Conservation (phyloP, 2,888 invertebrate species). For the Oscheius sp. region DNA sequence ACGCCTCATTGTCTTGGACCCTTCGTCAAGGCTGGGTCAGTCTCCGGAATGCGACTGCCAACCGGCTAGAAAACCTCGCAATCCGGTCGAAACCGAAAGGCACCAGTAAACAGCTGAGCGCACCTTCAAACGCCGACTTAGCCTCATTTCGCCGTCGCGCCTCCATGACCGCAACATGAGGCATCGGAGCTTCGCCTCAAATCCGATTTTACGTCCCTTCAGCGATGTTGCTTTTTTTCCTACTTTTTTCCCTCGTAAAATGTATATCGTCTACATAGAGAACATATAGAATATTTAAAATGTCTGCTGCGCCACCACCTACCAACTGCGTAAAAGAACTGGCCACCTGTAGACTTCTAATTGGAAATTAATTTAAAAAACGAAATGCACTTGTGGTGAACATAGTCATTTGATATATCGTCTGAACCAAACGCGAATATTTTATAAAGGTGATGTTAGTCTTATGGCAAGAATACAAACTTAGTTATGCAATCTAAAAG, state of each 20-base stretch:
- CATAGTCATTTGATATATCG: too few species aligned
- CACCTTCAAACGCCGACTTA: constrained; percentile 29
- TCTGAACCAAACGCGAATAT: too few species aligned
- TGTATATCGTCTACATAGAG: too few species aligned
- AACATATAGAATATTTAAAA: neutral
- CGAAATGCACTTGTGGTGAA: too few species aligned
- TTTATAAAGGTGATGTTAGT: too few species aligned
- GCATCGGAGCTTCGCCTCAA: neutral
- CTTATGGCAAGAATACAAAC: too few species aligned
- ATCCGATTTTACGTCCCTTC: neutral
- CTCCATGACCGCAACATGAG: constrained; percentile 20
- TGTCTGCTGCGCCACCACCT: constrained; percentile 8
- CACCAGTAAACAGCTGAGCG: constrained; percentile 30
- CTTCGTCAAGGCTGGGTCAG: constrained; percentile 6
- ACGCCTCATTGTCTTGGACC: constrained; percentile 23
- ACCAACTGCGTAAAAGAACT: too few species aligned
- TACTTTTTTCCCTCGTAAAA: neutral
- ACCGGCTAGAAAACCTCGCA: neutral
- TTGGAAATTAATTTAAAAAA: too few species aligned
- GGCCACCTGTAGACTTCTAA: too few species aligned
- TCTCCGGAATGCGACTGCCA: constrained; percentile 18
- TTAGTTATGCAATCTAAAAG: too few species aligned
- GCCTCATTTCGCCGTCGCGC: constrained; percentile 30
- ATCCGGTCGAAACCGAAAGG: constrained; percentile 26
- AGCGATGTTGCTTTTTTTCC: neutral